A percentile compares a stretch with the other conserved stretches of the same genome.
These are phyloP conservation scores for Gephyroberyx darwinii DNA, from an alignment of 2,797 vertebrate genomes.

Conservation along the genomic window DNA sequence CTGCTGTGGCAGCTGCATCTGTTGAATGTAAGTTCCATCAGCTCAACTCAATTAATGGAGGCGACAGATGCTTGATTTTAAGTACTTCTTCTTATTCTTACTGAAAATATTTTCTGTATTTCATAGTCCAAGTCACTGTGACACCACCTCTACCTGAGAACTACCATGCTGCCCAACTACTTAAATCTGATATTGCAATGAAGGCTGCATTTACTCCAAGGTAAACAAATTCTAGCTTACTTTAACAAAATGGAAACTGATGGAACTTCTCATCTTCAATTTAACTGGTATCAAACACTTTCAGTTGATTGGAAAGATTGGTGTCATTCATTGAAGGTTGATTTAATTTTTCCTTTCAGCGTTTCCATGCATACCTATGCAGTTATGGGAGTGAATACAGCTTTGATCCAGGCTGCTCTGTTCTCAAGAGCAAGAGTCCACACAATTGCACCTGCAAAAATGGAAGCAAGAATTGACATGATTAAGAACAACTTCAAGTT, in stretches of 20 bases:
- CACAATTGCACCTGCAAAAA: constrained; percentile 74
- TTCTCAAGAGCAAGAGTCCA: constrained; percentile 75
- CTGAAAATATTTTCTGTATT: constrained; percentile 22
- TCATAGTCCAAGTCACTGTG: constrained; percentile 75
- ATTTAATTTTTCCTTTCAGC: constrained; percentile 70
- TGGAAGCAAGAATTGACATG: constrained; percentile 75
- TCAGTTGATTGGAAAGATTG: not conserved
- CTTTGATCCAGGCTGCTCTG: constrained; percentile 81
- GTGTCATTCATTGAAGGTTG: not conserved
- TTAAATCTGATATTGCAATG: constrained; percentile 81
- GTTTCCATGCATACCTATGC: constrained; percentile 82
- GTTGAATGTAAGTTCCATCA: constrained; percentile 67
- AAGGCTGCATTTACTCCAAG: constrained; percentile 76
- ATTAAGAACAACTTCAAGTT: constrained; percentile 82
- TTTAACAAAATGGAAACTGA: not conserved
- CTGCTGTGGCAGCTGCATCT: constrained; percentile 76
- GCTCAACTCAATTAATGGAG: not conserved
- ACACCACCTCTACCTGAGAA: constrained; percentile 76
- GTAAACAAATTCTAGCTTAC: constrained; percentile 61
- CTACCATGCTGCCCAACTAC: constrained; percentile 74
- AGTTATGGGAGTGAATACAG: constrained; percentile 84
- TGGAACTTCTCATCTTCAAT: not conserved
- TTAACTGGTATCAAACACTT: not conserved
- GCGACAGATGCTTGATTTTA: not conserved
- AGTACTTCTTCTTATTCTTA: not conserved